Evolutionary conservation across 2,113 vertebrate species (phyloP).

Genomic region (Indicator indicator): DNA sequence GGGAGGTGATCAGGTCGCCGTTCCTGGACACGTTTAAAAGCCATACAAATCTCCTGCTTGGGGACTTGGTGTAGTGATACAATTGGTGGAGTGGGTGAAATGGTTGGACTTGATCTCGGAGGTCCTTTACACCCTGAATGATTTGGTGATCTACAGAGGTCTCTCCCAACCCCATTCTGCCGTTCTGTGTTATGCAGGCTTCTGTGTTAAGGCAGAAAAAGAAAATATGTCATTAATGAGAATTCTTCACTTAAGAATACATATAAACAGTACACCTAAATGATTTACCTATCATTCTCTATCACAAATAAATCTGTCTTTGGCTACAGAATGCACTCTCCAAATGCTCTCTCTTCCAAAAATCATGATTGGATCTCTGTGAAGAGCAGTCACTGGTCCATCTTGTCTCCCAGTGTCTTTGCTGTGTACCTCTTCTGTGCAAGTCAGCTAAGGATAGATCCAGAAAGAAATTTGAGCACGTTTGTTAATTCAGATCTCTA

Average conservation of each 20-base stretch:
- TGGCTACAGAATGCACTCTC: background rate
- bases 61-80: too few relatives aligned
- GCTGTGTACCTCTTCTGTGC: accelerated
- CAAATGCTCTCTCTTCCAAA: background rate
- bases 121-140: too few relatives aligned
- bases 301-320: background rate
- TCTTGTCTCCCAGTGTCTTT: background rate
- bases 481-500: background rate
- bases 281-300: background rate
- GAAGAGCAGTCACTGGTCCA: too few relatives aligned
- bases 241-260: background rate
- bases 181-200: background rate
- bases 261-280: accelerated
- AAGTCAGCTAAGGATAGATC: background rate
- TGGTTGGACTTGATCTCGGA: too few relatives aligned
- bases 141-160: too few relatives aligned
- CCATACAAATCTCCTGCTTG: too few relatives aligned
- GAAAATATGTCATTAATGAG: background rate
- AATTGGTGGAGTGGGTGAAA: too few relatives aligned
- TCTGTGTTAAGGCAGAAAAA: background rate
- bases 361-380: background rate
- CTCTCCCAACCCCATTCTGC: too few relatives aligned
- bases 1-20: too few relatives aligned
- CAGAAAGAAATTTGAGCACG: background rate
- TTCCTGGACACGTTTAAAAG: too few relatives aligned